Evolutionary conservation across 2,888 invertebrate genomes (phyloP), one percentile per base, ranked within the genome.

Genomic region (Achlya flavicornis): DNA sequence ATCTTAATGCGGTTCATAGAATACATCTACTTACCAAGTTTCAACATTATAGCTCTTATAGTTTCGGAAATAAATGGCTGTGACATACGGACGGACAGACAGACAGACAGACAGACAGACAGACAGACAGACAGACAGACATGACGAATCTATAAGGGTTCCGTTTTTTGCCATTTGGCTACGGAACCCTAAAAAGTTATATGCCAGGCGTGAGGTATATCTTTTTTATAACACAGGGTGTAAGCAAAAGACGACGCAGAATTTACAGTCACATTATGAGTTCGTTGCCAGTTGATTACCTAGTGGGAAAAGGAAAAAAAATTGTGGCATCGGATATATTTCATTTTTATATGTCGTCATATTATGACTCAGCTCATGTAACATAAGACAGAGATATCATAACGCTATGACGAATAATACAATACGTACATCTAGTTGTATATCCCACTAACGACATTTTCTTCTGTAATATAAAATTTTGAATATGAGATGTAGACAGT

Each of bases 311-410:
- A 60, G 38, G 62, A 64, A 67, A 64, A 61, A 38, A 67, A 66
- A 63, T 61, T 59, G 64, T 57, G 43, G 16, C 59, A 63, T 35
- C 57, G 60, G 57, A 32, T 57, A 58, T 63, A 67, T 64, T 61
- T 64, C 57, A 41, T 60, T 60, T 61, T 61, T 46, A 68, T 71
- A 75, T 73, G 66, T 66, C 69, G 76, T 75, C 69, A 70, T 65
- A 53, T 62, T 64, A 68, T 75, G 73, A 77, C 66, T 69, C 67
- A 75, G 61, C 63, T 58, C 59, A 26, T 53, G 64, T 65, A 46
- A 61, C 53, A 53, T 53, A 19, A 53, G 53, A 53, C 19, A 53
- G 53, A 53, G n/a, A 48, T 53, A 53, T 16, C 53, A 10, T 53
- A 19, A n/a, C 19, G n/a, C 53, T 10, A 53, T 53, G 53, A 53